Base-by-base conservation (phyloP, 2,797 vertebrate species). In the Neoniphon sammara region DNA sequence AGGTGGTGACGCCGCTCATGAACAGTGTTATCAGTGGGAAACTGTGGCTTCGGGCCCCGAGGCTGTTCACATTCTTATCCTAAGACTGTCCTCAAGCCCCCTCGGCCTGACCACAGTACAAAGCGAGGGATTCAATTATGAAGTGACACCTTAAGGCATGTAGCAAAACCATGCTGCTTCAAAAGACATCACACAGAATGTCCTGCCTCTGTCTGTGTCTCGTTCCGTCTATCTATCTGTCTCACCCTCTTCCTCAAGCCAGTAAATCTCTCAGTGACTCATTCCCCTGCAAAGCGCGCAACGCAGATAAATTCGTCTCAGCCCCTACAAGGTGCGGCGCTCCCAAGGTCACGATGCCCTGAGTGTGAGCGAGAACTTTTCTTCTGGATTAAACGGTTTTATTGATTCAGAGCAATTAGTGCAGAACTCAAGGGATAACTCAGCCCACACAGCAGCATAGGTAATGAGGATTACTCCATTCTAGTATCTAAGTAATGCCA, bases 361-460 rank as follows among this genome's bases (percentile, higher is more conserved):
- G 74, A 70, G 66, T 74, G 74, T 68, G 84, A 79, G 50, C 17
- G 64, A 82, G 58, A 85, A 84, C 39, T 58, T 85, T 80, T 82
- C 27, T 52, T 73, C 72, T 81, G 49, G 82, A 82, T 85, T 77
- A 72, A 71, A 79, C 30, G 12, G 27, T 78, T 82, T 82, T 70
- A 89, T 90, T 84, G 86, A 89, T 91, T 85, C 57, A 25, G 70
- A 76, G 75, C 68, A 86, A 84, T 91, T 88, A 89, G 83, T 66
- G 74, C 81, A 72, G 79, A 78, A 81, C 64, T 77, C 70, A 67
- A 25, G 49, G 75, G 79, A 86, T 77, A 83, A 82, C 59, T 59
- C 67, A 42, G 67, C 80, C 73, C 82, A 80, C 83, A 73, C 73
- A 70, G 71, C 81, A 70, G 81, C 73, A 87, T 75, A 70, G 52